These are phyloP conservation scores for Anagyrus pseudococci DNA, from an alignment of 2,888 invertebrate genomes.

Conservation along the genomic window DNA sequence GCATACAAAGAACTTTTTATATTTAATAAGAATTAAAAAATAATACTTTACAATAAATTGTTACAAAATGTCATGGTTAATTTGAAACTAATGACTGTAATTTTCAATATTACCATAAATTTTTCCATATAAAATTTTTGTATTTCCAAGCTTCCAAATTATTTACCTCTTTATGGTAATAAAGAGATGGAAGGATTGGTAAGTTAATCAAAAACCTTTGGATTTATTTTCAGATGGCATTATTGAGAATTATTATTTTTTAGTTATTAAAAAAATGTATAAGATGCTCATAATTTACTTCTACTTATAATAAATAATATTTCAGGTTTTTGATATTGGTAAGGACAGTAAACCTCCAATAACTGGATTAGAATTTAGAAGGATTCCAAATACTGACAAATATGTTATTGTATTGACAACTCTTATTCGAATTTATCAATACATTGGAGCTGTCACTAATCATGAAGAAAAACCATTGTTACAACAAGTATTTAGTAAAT, in stretches of 20 bases:
- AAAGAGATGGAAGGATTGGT: slow-evolving; percentile 80
- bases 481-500: slow-evolving; percentile 79
- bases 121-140: slow-evolving; percentile 36
- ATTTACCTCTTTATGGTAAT: slow-evolving; percentile 75
- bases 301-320: slow-evolving; percentile 20
- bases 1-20: background rate
- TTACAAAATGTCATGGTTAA: too few species aligned
- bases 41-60: too few species aligned
- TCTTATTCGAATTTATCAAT: slow-evolving; percentile 84
- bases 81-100: too few species aligned
- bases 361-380: slow-evolving; percentile 86
- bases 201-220: slow-evolving; percentile 53
- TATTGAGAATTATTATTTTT: slow-evolving; percentile 28
- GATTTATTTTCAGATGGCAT: slow-evolving; percentile 6
- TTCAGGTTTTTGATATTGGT: slow-evolving; percentile 86
- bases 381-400: slow-evolving; percentile 73
- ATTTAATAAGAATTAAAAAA: slow-evolving; percentile 8
- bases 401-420: slow-evolving; percentile 87
- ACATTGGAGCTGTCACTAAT: slow-evolving; percentile 75
- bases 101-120: too few species aligned
- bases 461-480: slow-evolving; percentile 82
- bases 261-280: background rate
- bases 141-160: slow-evolving; percentile 72
- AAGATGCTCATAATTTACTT: background rate
- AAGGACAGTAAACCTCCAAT: slow-evolving; percentile 80